Conservation (phyloP, 2,113 vertebrate species). For the Oreochromis niloticus region DNA sequence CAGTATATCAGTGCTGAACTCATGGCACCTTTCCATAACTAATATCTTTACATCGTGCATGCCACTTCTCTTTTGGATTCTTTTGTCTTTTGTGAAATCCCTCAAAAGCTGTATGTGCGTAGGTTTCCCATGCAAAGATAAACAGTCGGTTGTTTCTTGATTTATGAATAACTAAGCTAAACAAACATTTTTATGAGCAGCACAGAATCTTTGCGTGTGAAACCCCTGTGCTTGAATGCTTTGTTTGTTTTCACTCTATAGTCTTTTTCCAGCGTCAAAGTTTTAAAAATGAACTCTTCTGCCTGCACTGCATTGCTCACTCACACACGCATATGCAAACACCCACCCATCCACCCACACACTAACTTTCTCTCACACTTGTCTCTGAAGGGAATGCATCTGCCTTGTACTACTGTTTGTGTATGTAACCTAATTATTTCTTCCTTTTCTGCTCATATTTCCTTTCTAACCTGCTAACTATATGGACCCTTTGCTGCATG, state of each 20-base stretch:
- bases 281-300: conserved; percentile 5
- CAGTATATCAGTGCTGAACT: background rate
- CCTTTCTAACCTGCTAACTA: conserved; percentile 38
- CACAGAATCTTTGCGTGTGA: conserved; percentile 56
- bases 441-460: conserved; percentile 15
- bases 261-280: conserved; percentile 48
- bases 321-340: background rate
- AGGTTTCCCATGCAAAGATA: conserved; percentile 77
- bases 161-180: conserved; percentile 28
- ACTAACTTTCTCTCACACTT: background rate
- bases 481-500: conserved; percentile 64
- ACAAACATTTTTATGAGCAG: conserved; percentile 31
- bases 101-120: conserved; percentile 32
- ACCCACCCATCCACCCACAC: background rate
- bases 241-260: conserved; percentile 57
- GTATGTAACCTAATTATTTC: background rate
- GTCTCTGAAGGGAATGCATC: background rate
- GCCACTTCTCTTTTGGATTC: background rate
- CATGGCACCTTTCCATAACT: conserved; percentile 25
- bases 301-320: background rate
- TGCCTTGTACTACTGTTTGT: background rate
- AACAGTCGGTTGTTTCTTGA: background rate
- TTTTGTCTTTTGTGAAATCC: conserved; percentile 34
- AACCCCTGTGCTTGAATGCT: conserved; percentile 28
- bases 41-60: conserved; percentile 18